Base-by-base conservation (phyloP, 2,797 vertebrate species). In the Notoglanidium macrostoma region DNA sequence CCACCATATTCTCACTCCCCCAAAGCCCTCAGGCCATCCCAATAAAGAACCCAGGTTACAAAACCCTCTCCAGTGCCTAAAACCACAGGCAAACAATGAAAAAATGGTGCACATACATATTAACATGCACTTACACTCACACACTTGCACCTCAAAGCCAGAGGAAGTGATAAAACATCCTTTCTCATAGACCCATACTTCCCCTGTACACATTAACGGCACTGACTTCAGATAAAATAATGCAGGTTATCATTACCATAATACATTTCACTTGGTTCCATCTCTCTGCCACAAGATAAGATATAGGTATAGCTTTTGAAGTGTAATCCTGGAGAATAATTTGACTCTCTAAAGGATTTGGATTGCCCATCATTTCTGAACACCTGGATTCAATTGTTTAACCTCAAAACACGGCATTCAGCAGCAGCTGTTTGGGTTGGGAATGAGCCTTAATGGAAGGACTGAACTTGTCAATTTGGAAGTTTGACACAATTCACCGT, bases 371-470 rank as follows among this genome's bases (percentile, higher is more conserved):
- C 89, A 89, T 89, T 91, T 86, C 89, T 89, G 90, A 93, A 92
- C 94, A 95, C 94, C 94, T 95, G 94, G 92, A 92, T 88, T 57
- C 86, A 91, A 91, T 93, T 90, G 89, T 91, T 90, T 87, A 90
- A 89, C 90, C 90, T 91, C 90, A 87, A 91, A 92, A 92, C 92
- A 87, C 91, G 87, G 91, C 90, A 87, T 89, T 93, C 87, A 90
- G 92, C 89, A 93, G 92, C 93, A 93, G 93, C 93, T 94, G 93
- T 89, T 93, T 92, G 91, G 89, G 91, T 92, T 90, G 74, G 23
- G 68, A 93, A 90, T 55, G 86, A 79, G 81, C 87, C 89, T 76
- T 55, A 90, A 90, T 90, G 87, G 89, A 91, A 87, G 79, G 82
- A 92, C 86, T 92, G 91, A 93, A 92, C 86, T 91, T 91, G 92